Conservation (phyloP, 2,888 invertebrate species). For the Holacanthella duospinosa region DNA sequence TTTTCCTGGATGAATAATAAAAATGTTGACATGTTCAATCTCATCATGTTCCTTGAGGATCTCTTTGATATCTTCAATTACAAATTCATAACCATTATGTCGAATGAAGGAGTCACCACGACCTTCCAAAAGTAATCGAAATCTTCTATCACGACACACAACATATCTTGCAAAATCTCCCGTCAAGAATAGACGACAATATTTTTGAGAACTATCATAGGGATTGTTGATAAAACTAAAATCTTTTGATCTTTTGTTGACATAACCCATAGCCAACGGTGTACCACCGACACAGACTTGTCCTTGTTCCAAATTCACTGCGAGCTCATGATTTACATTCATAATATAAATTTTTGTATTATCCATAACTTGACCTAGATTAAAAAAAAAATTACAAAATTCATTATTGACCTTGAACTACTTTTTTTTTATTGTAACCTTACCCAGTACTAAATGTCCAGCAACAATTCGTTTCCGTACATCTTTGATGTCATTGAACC, state of each 20-base stretch:
- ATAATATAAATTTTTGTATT: constrained; percentile 71
- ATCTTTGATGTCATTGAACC: background rate
- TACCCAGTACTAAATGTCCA: background rate
- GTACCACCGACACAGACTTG: constrained; percentile 36
- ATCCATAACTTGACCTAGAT: constrained; percentile 63
- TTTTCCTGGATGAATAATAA: constrained; percentile 66
- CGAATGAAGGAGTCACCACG: constrained; percentile 52
- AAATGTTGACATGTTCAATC: constrained; percentile 63
- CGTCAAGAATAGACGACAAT: constrained; percentile 19
- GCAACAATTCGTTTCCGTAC: background rate
- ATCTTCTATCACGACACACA: constrained; percentile 16
- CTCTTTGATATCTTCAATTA: constrained; percentile 70
- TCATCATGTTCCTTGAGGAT: constrained; percentile 45
- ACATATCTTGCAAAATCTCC: constrained; percentile 29
- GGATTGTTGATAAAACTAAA: constrained; percentile 9
- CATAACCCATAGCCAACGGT: constrained; percentile 34
- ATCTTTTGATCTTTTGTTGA: constrained; percentile 18
- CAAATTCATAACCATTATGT: constrained; percentile 74
- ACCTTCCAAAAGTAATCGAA: constrained; percentile 20
- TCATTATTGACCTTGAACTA: no score
- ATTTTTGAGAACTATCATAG: constrained; percentile 8
- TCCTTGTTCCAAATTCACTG: constrained; percentile 55
- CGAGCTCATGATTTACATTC: constrained; percentile 56
- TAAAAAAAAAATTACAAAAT: no score
- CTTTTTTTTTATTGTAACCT: no score